These are phyloP conservation scores for Zosterops hypoxanthus DNA, from an alignment of 2,113 vertebrate genomes.

Conservation along the genomic window DNA sequence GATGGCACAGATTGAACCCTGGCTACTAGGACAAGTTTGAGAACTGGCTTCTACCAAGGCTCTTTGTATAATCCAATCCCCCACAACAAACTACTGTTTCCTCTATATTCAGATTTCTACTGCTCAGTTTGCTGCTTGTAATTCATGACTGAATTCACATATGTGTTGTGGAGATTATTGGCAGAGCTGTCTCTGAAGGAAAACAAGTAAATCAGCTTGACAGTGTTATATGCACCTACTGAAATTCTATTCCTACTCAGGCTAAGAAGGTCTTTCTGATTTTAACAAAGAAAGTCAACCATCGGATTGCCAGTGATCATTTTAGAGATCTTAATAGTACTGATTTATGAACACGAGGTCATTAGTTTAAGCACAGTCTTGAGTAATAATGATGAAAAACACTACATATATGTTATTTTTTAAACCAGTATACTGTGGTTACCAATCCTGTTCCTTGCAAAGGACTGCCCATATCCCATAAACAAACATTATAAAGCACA, in stretches of 20 bases:
- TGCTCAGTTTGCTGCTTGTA: not conserved
- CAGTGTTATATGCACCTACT: not conserved
- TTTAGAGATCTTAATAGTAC: not conserved
- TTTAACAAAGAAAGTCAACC: not conserved
- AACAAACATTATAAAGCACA: not conserved
- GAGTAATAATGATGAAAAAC: not conserved
- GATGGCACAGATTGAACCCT: not conserved
- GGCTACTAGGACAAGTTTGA: not conserved
- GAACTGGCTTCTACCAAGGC: not conserved
- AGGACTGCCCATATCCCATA: not conserved
- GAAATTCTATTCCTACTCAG: not conserved
- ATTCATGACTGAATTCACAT: not conserved
- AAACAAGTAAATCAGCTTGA: not conserved
- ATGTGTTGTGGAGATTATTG: not conserved
- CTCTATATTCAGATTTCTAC: not conserved
- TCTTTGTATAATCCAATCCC: not conserved
- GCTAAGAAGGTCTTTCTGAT: not conserved
- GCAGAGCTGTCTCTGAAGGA: not conserved
- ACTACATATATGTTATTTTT: accelerated
- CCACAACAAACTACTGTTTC: not conserved
- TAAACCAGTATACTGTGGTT: not conserved
- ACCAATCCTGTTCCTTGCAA: not conserved
- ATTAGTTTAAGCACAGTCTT: not conserved
- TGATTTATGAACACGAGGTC: not conserved
- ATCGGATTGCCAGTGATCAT: not conserved